Percentiles rank a stretch among this genome's conserved stretches.
Evolutionary conservation across 1,140 invertebrate species (phyloP).

Genomic region (Formica exsecta): DNA sequence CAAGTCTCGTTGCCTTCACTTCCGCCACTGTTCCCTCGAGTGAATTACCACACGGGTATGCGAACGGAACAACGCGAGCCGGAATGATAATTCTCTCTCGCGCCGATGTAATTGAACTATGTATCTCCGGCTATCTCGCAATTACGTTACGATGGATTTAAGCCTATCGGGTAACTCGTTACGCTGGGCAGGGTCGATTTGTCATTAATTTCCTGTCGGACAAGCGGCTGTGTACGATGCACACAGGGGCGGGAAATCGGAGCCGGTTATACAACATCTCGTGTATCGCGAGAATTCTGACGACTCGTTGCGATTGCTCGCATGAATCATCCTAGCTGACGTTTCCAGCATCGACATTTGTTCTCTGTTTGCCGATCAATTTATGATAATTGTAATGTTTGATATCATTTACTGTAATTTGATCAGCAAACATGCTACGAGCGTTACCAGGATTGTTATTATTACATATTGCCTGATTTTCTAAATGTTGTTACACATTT

Average conservation of each 20-base stretch:
- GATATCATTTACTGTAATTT: neutral
- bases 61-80: neutral
- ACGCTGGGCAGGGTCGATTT: slow-evolving; percentile 55
- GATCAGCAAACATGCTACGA: neutral
- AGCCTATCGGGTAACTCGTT: slow-evolving; percentile 49
- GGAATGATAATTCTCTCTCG: slow-evolving; percentile 22
- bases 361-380: neutral
- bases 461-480: neutral
- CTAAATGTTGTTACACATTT: neutral
- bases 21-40: neutral
- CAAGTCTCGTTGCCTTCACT: neutral
- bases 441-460: neutral
- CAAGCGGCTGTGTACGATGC: slow-evolving; percentile 16
- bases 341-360: neutral
- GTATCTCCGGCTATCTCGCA: slow-evolving; percentile 35
- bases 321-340: slow-evolving; percentile 33
- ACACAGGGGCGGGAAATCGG: slow-evolving; percentile 51
- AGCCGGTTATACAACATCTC: slow-evolving; percentile 18
- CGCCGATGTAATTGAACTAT: slow-evolving; percentile 22
- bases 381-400: slow-evolving; percentile 1
- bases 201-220: slow-evolving; percentile 69
- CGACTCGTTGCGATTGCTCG: slow-evolving; percentile 24
- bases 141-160: slow-evolving; percentile 64
- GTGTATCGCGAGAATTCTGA: neutral
- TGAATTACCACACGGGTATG: slow-evolving; percentile 9